phyloP scores from a whole-genome alignment of 2,797 vertebrate genomes.

The Pagetopsis macropterus region DNA sequence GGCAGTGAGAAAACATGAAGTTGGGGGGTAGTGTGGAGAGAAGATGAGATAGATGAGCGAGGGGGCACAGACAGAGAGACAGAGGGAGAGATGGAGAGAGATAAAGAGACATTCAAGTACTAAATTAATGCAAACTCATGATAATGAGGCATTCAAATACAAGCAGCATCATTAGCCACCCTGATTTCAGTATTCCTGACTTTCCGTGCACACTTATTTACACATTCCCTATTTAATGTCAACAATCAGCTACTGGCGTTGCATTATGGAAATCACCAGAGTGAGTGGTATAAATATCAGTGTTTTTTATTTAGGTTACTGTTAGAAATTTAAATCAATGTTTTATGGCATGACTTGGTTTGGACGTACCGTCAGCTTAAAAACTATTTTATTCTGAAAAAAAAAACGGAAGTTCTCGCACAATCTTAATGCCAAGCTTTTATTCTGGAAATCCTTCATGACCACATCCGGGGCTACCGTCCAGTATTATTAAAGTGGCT shows the following conservation, averaged over 20 bases:
- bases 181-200: constrained; percentile 29
- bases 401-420: too few relatives aligned
- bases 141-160: constrained; percentile 58
- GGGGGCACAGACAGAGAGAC: constrained; percentile 11
- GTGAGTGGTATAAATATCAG: constrained; percentile 31
- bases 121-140: constrained; percentile 56
- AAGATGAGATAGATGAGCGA: constrained; percentile 41
- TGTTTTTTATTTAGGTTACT: constrained; percentile 33
- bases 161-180: constrained; percentile 50
- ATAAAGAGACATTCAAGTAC: constrained; percentile 27
- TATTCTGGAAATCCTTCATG: too few relatives aligned
- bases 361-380: too few relatives aligned
- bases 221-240: constrained; percentile 39
- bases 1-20: constrained; percentile 46
- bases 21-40: constrained; percentile 19
- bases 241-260: constrained; percentile 41
- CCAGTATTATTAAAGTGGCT: too few relatives aligned
- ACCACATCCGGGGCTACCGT: too few relatives aligned
- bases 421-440: too few relatives aligned
- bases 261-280: constrained; percentile 45
- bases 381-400: too few relatives aligned
- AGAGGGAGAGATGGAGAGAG: constrained; percentile 13
- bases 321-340: too few relatives aligned
- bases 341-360: too few relatives aligned
- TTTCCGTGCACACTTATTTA: constrained; percentile 37